Conservation (phyloP, 2,113 vertebrate genomes). For the Pangasianodon hypophthalmus region DNA sequence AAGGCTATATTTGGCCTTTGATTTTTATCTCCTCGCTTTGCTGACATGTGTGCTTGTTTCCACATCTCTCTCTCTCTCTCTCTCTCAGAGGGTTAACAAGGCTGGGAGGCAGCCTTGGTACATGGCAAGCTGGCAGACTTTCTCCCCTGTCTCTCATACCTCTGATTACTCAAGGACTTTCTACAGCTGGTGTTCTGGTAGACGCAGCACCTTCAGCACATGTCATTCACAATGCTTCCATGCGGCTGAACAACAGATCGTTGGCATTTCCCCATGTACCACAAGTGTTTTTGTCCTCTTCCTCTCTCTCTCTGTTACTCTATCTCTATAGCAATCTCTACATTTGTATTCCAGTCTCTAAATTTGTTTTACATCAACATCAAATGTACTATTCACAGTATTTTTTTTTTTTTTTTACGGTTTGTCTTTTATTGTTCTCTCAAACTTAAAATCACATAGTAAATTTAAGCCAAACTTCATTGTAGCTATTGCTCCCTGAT, state of each 20-base stretch:
- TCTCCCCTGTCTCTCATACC: background rate
- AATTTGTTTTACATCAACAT: background rate
- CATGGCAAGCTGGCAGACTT: constrained; percentile 4
- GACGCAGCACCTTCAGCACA: constrained; percentile 3
- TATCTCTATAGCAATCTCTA: background rate
- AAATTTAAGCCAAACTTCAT: background rate
- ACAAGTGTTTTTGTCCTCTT: background rate
- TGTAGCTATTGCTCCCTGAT: background rate
- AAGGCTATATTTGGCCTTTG: background rate
- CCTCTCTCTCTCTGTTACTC: background rate
- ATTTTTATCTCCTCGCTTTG: background rate
- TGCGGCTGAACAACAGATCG: constrained; percentile 15
- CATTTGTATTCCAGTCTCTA: background rate
- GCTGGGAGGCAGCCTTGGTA: background rate
- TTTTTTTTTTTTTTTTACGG: background rate
- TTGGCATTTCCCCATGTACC: background rate
- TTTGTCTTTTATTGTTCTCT: background rate
- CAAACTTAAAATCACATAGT: background rate
- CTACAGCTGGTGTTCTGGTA: constrained; percentile 13
- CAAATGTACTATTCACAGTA: background rate
- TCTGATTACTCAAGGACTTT: constrained; percentile 37
- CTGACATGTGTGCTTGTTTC: background rate
- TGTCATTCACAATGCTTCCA: constrained; percentile 10
- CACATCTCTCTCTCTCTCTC: background rate
- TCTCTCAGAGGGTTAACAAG: constrained; percentile 1